Evolutionary conservation across 2,113 vertebrate species (phyloP).

Genomic region (Accipiter virgatus): DNA sequence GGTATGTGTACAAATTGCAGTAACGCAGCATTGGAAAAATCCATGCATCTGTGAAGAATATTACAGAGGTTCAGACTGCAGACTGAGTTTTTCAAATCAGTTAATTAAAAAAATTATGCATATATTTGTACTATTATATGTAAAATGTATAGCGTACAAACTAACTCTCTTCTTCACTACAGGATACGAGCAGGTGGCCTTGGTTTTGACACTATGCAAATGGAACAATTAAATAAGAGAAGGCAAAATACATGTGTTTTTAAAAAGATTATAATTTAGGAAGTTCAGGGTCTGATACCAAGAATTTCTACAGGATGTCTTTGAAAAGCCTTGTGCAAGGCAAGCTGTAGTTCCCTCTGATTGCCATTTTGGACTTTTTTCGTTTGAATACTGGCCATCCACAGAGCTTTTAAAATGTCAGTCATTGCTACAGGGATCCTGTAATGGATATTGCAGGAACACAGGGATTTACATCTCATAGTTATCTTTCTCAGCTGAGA

Average conservation of each 20-base stretch:
- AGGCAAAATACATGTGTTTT: neutral
- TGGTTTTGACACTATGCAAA: neutral
- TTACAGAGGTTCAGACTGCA: neutral
- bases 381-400: neutral
- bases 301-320: neutral
- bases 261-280: neutral
- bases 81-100: neutral
- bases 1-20: neutral
- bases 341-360: neutral
- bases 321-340: neutral
- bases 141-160: neutral
- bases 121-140: neutral
- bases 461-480: neutral
- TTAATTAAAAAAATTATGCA: neutral
- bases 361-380: neutral
- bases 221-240: neutral
- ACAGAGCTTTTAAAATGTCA: neutral
- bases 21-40: neutral
- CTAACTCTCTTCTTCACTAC: neutral
- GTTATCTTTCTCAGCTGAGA: neutral
- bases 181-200: neutral
- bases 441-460: neutral
- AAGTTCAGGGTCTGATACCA: neutral
- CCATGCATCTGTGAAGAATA: neutral
- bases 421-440: neutral